Percentiles rank a stretch among this genome's conserved stretches.
phyloP scores from a whole-genome alignment of 2,888 invertebrate species.

The Baccha elongata region DNA sequence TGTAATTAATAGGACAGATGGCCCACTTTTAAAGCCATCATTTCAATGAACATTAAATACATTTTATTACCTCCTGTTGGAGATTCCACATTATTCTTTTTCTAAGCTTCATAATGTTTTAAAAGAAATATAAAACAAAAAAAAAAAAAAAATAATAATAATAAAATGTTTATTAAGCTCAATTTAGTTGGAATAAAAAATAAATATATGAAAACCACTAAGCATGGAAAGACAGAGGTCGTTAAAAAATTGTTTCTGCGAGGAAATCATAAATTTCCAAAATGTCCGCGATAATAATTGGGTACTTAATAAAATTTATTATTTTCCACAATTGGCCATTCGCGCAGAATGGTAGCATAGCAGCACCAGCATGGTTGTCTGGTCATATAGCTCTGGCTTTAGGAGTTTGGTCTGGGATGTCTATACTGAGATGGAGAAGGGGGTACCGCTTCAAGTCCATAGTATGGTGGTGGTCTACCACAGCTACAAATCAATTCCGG shows the following conservation, averaged over 20 bases:
- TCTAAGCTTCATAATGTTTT: slow-evolving; percentile 57
- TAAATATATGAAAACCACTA: slow-evolving; percentile 9
- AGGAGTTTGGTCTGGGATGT: neutral
- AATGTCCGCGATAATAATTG: slow-evolving; percentile 74
- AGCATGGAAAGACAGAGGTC: slow-evolving; percentile 48
- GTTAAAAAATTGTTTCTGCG: slow-evolving; percentile 64
- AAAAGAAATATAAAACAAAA: slow-evolving; percentile 32
- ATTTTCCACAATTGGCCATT: slow-evolving; percentile 73
- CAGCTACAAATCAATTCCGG: slow-evolving; percentile 72
- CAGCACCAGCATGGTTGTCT: slow-evolving; percentile 37
- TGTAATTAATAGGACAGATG: slow-evolving; percentile 69
- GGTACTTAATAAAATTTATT: slow-evolving; percentile 74
- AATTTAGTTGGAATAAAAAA: slow-evolving; percentile 53
- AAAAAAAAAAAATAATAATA: slow-evolving; percentile 12
- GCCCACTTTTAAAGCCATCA: slow-evolving; percentile 59
- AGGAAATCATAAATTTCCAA: slow-evolving; percentile 71
- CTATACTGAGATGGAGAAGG: neutral
- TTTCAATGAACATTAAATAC: slow-evolving; percentile 51
- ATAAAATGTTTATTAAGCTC: slow-evolving; percentile 69
- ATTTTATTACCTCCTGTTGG: slow-evolving; percentile 53
- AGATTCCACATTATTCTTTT: slow-evolving; percentile 22
- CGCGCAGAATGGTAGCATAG: slow-evolving; percentile 62
- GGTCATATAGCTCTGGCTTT: neutral
- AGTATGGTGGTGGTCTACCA: slow-evolving; percentile 71
- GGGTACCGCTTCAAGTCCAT: slow-evolving; percentile 10